Evolutionary conservation across 2,888 invertebrate species (phyloP).

Genomic region (Margaritifera margaritifera): DNA sequence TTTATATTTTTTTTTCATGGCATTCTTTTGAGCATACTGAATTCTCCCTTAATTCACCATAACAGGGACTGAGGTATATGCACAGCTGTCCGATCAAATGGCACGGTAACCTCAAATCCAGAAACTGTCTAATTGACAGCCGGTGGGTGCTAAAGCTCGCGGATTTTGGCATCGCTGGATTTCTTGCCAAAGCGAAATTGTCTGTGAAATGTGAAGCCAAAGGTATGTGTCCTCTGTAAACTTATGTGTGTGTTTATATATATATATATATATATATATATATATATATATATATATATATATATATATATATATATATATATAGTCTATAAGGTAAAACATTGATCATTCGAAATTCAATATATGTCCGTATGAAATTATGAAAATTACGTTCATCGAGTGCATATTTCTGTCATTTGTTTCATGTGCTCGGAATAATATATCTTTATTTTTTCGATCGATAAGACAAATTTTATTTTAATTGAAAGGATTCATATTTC

Average conservation of each 20-base stretch:
- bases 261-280: slow-evolving; percentile 1
- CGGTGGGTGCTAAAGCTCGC: slow-evolving; percentile 96
- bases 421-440: no score
- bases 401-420: no score
- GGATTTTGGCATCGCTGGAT: slow-evolving; percentile 86
- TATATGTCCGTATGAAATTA: no score
- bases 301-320: slow-evolving; percentile 2
- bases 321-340: background rate
- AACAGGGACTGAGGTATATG: slow-evolving; percentile 89
- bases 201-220: slow-evolving; percentile 75
- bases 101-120: slow-evolving; percentile 90
- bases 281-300: slow-evolving; percentile 1
- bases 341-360: no score
- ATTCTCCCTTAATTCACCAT: background rate
- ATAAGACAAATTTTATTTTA: no score
- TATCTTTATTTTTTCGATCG: no score
- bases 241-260: background rate
- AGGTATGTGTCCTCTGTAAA: slow-evolving; percentile 75
- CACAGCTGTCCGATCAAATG: slow-evolving; percentile 85
- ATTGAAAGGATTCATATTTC: no score
- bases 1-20: no score
- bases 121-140: slow-evolving; percentile 95
- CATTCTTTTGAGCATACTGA: no score
- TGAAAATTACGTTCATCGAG: no score
- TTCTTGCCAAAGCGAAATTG: slow-evolving; percentile 60